These are phyloP conservation scores for Ardeotis arabs DNA, from an alignment of 2,113 vertebrate species.

Conservation along the genomic window DNA sequence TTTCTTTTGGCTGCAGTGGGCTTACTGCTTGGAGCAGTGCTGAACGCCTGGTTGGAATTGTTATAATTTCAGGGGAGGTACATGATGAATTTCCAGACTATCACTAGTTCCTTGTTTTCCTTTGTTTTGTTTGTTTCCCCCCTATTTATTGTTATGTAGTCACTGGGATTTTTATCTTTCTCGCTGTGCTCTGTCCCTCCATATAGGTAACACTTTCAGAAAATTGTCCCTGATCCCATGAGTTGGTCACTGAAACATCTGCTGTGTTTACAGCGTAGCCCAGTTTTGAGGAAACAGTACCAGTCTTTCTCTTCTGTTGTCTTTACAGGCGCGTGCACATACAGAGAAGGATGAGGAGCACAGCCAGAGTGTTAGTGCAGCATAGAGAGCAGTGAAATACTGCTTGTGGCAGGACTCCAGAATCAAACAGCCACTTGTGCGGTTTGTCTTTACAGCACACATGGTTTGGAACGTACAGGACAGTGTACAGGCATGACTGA, in stretches of 20 bases:
- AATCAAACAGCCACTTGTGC: not conserved
- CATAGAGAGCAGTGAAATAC: fast-evolving
- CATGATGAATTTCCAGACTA: not conserved
- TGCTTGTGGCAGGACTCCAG: not conserved
- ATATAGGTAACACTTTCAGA: not conserved
- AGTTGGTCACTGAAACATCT: not conserved
- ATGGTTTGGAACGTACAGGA: not conserved
- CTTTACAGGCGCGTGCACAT: fast-evolving
- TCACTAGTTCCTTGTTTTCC: not conserved
- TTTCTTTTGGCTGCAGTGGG: not conserved
- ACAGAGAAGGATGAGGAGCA: not conserved
- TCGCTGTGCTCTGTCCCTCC: not conserved
- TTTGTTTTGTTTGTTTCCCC: not conserved
- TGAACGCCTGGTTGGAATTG: not conserved
- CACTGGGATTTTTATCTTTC: not conserved
- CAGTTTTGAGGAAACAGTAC: not conserved
- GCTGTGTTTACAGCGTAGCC: not conserved
- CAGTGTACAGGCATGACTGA: not conserved
- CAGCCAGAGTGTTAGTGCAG: not conserved
- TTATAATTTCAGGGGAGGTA: not conserved
- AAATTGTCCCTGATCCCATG: not conserved
- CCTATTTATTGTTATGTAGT: not conserved
- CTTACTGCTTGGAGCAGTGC: not conserved
- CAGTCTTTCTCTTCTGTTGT: not conserved
- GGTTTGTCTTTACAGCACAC: not conserved